These are phyloP conservation scores for Triplophysa rosa DNA, from an alignment of 2,113 vertebrate species.

Conservation along the genomic window DNA sequence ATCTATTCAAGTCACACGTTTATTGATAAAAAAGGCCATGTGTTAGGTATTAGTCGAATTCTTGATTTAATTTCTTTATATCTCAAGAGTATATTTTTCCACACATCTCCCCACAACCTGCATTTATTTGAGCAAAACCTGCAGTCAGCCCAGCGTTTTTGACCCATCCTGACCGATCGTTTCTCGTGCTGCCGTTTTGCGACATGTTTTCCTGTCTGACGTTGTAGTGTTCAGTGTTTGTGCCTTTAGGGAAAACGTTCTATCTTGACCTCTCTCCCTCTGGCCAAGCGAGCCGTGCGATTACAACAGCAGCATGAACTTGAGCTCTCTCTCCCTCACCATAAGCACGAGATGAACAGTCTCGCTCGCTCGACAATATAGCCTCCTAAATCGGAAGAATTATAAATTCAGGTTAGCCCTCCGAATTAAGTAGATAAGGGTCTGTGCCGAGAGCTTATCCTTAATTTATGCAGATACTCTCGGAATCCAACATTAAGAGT, in stretches of 20 bases:
- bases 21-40: too few species aligned
- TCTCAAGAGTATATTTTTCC: too few species aligned
- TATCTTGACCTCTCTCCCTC: conserved; percentile 38
- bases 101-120: background rate
- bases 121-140: background rate
- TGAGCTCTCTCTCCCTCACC: background rate
- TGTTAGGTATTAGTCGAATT: too few species aligned
- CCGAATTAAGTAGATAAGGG: conserved; percentile 52
- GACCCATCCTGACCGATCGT: background rate
- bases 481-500: conserved; percentile 52
- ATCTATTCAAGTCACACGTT: too few species aligned
- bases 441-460: conserved; percentile 56
- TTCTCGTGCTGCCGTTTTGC: background rate
- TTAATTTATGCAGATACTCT: conserved; percentile 59
- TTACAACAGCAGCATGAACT: conserved; percentile 5
- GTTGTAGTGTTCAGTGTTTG: background rate
- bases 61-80: background rate
- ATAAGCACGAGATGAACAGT: conserved; percentile 15
- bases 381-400: conserved; percentile 38
- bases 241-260: background rate
- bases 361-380: conserved; percentile 23
- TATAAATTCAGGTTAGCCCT: conserved; percentile 44
- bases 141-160: background rate
- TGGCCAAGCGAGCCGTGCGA: conserved; percentile 13
- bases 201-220: conserved; percentile 10